Base-by-base conservation (phyloP, 2,113 vertebrate species). In the Mixornis gularis region DNA sequence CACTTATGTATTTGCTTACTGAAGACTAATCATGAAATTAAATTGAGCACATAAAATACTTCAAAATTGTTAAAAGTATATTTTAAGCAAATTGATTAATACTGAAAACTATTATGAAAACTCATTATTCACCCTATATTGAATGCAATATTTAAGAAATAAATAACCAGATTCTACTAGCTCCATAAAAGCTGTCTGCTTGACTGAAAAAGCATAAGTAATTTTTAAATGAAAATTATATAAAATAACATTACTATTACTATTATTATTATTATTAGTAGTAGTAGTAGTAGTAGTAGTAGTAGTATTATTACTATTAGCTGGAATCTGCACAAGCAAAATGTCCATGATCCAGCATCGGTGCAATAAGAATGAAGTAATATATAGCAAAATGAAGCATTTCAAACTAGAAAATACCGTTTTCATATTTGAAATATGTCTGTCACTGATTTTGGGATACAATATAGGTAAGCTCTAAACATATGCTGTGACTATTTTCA, bases 301-400 rank as follows among this genome's bases (percentile, higher is more conserved):
- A n/a, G n/a, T n/a, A n/a, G n/a, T n/a, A 46, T 22, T 48, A 40
- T 73, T 34, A 44, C 32, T 80, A 63, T 64, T 79, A 56, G 46
- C 24, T 40, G 22, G 21, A 49, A 7, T 58, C 15, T 49, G 30
- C 38, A 56, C 13, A 29, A 73, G 34, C 14, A 58, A 76, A 76
- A 51, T 36, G 9, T 12, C 26, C 0, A 1, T 25, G 38, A 65
- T n/a, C n/a, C 20, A 74, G 24, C 48, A 19, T 3, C 10, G 0
- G 6, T 44, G 10, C 17, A 77, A 18, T 60, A 56, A 77, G 15
- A 79, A 70, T 40, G 11, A 81, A 59, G 21, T 16, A 2, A 76
- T 36, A 58, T 30, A 44, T 13, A 66, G 44, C 3, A 85, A 85
- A 92, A 71, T 8, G 6, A 15, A 71, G 7, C 34, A 81, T 55